Base-by-base conservation (phyloP, 2,888 invertebrate species). In the Eurytoma adleriae region DNA sequence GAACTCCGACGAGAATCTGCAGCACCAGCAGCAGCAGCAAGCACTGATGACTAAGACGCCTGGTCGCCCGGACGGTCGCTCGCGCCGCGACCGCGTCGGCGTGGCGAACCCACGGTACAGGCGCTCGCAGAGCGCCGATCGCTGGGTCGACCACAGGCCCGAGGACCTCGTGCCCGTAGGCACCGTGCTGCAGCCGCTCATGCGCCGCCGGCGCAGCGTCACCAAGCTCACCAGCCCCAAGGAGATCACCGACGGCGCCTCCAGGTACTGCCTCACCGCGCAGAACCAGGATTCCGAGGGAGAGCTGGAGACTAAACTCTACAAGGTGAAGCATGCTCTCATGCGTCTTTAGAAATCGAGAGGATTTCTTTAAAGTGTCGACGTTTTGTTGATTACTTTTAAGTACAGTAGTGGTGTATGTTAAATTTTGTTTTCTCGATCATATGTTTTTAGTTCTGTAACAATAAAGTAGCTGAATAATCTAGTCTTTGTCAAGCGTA, bases 221-320 rank as follows among this genome's bases (percentile, higher is more conserved):
- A 95, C 95, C 10, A 96, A 96, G 89, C 91, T 98, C 16, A 95
- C 95, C 0, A 95, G 95, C 83, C 94, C 96, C 0, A 96, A 95
- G 83, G 94, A 90, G 64, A 90, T 91, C 24, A 89, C 87, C 10
- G 90, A 90, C 14, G 90, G 90, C 3, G 90, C 92, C 24, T 95
- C 95, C 0, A 98, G 98, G 87, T 99, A 99, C 90, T 96, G 98
- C 84, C 92, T 99, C 0, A 95, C 98, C 20, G 96, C 98, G 0
- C 99, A 99, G 91, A 96, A 97, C 86, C 95, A 96, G 24, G 98
- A 98, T 89, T 95, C 96, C 0, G 96, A 96, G 85, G 99, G 99
- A 0, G 98, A 98, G 87, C 91, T 99, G 2, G 97, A 98, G 90
- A 99, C 99, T 0, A 96, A 96, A 86, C 89, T 98, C 18, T 97